Evolutionary conservation across 2,797 vertebrate species (phyloP).

Genomic region (Champsocephalus gunnari): DNA sequence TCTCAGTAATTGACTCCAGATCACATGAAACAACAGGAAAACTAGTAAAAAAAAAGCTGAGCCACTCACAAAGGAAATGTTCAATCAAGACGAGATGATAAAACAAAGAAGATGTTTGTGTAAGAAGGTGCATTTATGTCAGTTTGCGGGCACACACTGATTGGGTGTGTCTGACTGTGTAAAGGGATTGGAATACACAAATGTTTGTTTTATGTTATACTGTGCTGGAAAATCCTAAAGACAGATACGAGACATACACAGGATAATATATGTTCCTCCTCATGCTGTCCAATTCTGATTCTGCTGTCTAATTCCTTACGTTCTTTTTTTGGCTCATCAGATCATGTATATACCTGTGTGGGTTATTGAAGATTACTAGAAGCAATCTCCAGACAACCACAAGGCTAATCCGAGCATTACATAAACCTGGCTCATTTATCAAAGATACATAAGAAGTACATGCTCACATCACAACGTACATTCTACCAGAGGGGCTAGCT

Average conservation of each 20-base stretch:
- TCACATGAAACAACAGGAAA: constrained; percentile 78
- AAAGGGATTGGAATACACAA: constrained; percentile 14
- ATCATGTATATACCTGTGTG: constrained; percentile 25
- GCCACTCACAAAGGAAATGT: constrained; percentile 72
- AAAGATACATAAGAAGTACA: constrained; percentile 60
- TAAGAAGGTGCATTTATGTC: constrained; percentile 43
- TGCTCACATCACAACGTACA: constrained; percentile 56
- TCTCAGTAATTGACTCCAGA: constrained; percentile 82
- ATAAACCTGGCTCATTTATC: constrained; percentile 56
- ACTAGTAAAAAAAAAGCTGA: constrained; percentile 61
- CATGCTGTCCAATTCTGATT: constrained; percentile 10
- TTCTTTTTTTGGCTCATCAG: constrained; percentile 57
- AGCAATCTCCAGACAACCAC: constrained; percentile 40
- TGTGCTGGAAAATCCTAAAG: constrained; percentile 9
- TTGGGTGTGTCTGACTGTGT: constrained; percentile 26
- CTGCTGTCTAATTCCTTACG: constrained; percentile 48
- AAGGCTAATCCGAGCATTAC: constrained; percentile 60
- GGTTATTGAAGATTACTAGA: constrained; percentile 28
- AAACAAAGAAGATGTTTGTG: constrained; percentile 64
- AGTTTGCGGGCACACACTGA: constrained; percentile 25
- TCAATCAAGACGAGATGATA: constrained; percentile 69
- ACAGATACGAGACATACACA: background rate
- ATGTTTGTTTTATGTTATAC: constrained; percentile 33
- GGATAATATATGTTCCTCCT: constrained; percentile 12
- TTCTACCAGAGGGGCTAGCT: constrained; percentile 40